A percentile compares a stretch with the other conserved stretches of the same genome.
These are phyloP conservation scores for Alviniconcha marisindica DNA, from an alignment of 1,140 invertebrate genomes.

Conservation along the genomic window DNA sequence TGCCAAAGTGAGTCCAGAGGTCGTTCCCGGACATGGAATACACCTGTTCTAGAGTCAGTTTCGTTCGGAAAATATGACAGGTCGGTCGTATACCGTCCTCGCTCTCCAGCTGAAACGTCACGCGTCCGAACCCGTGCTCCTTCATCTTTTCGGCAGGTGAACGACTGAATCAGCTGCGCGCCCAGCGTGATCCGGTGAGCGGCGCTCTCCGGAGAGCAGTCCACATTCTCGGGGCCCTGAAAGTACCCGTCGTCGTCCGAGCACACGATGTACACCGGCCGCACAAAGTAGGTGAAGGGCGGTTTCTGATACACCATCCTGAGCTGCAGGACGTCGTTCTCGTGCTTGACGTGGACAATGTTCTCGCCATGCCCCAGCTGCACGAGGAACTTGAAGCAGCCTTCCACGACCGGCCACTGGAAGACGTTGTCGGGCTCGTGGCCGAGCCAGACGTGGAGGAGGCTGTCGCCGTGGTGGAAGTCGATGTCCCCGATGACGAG, in stretches of 20 bases:
- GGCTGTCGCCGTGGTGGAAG: constrained; percentile 54
- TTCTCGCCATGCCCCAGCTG: constrained; percentile 68
- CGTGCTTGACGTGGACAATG: constrained; percentile 60
- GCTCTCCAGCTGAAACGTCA: constrained; percentile 86
- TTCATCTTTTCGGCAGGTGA: constrained; percentile 92
- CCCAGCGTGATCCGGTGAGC: constrained; percentile 86
- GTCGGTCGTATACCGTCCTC: constrained; percentile 78
- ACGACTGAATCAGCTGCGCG: constrained; percentile 87
- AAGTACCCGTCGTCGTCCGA: constrained; percentile 84
- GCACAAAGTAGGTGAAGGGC: constrained; percentile 69
- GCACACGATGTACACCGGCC: constrained; percentile 77
- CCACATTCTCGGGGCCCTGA: constrained; percentile 84
- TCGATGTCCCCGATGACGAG: constrained; percentile 70
- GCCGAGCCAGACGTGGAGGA: constrained; percentile 59
- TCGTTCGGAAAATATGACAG: constrained; percentile 81
- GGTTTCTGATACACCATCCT: constrained; percentile 60
- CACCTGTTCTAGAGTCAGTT: constrained; percentile 84
- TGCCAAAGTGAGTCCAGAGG: constrained; percentile 90
- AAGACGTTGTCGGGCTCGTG: constrained; percentile 41
- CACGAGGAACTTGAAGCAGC: constrained; percentile 70
- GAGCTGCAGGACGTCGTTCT: constrained; percentile 60
- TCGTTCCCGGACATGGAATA: constrained; percentile 86
- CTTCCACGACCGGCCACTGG: constrained; percentile 71
- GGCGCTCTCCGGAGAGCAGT: constrained; percentile 85
- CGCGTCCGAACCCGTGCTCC: constrained; percentile 86